A percentile compares a stretch with the other conserved stretches of the same genome.
Evolutionary conservation across 1,140 invertebrate species (phyloP).

Genomic region (Eriosoma lanigerum): DNA sequence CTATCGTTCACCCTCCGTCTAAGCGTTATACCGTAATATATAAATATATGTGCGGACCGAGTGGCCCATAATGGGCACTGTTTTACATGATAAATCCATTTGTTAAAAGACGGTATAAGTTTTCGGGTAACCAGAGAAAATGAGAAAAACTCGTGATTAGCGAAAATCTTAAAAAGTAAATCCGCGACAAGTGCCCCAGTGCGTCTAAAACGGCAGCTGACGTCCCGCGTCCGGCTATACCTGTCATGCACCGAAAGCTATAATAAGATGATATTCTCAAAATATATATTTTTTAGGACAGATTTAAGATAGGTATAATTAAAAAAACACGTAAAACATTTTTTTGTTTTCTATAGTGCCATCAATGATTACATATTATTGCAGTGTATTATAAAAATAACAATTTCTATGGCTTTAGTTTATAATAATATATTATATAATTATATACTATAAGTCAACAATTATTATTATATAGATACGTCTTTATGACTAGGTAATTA

Average conservation of each 20-base stretch:
- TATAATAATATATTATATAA: no score
- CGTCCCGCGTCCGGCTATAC: background rate
- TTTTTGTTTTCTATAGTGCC: no score
- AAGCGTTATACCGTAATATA: conserved; percentile 14
- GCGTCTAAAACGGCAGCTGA: background rate
- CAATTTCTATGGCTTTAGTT: no score
- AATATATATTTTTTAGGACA: no score
- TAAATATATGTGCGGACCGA: conserved; percentile 31
- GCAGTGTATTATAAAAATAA: no score
- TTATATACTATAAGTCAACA: no score
- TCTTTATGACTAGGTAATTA: no score
- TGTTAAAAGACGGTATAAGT: background rate
- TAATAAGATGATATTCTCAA: no score
- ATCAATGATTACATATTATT: no score
- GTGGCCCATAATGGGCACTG: conserved; percentile 45
- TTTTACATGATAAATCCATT: conserved; percentile 52
- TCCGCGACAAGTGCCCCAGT: background rate
- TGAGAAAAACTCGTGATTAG: conserved; percentile 49
- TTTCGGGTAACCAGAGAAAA: conserved; percentile 4
- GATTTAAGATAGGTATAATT: no score
- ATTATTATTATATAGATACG: no score
- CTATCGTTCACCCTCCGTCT: conserved; percentile 14
- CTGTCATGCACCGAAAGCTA: background rate
- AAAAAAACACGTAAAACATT: no score
- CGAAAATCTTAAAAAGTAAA: conserved; percentile 35